Percentiles rank a stretch among this genome's conserved stretches.
These are phyloP conservation scores for Beris morrisii DNA, from an alignment of 2,888 invertebrate species.

Conservation along the genomic window DNA sequence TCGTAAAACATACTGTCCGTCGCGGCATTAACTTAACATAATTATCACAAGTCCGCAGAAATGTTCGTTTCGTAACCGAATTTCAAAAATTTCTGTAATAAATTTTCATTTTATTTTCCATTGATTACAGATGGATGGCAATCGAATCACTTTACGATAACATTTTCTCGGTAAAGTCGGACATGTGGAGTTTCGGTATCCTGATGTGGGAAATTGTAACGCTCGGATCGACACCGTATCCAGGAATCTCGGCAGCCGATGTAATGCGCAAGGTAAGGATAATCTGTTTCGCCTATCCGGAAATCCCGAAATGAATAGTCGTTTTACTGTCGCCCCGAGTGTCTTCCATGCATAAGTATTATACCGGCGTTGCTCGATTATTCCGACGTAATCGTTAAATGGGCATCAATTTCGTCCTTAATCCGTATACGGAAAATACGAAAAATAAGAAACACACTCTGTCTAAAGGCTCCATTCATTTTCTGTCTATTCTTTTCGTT, in stretches of 20 bases:
- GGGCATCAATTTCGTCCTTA: conserved; percentile 24
- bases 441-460: too few species aligned
- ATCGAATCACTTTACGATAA: conserved; percentile 94
- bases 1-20: too few species aligned
- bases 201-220: conserved; percentile 96
- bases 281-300: background rate
- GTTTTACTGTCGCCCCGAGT: too few species aligned
- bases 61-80: too few species aligned
- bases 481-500: too few species aligned
- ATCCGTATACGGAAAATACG: conserved; percentile 4
- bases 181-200: conserved; percentile 95
- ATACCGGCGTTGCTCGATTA: background rate
- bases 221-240: conserved; percentile 92
- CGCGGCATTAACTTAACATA: too few species aligned
- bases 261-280: conserved; percentile 79
- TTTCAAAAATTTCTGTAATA: too few species aligned
- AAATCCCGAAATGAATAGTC: too few species aligned
- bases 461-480: too few species aligned
- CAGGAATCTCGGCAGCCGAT: conserved; percentile 87
- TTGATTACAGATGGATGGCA: conserved; percentile 82
- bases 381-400: conserved; percentile 24
- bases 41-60: too few species aligned
- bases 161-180: conserved; percentile 90
- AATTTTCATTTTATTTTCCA: background rate
- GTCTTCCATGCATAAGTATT: background rate